Percentiles rank a stretch among this genome's conserved stretches.
phyloP scores from a whole-genome alignment of 2,797 vertebrate species.

The Bucorvus abyssinicus region DNA sequence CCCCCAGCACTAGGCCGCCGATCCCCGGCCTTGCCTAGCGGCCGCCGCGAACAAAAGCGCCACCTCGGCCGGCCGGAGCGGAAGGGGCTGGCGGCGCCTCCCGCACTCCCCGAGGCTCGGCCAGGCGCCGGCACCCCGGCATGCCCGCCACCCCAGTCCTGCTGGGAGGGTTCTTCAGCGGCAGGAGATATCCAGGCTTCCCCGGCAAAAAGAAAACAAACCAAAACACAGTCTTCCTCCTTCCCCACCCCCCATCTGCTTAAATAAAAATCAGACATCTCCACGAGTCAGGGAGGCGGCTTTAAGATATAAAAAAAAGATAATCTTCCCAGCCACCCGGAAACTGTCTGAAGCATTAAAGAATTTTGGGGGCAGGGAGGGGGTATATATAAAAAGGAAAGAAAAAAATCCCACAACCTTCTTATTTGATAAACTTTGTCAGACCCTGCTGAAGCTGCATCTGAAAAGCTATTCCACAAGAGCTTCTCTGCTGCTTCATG shows the following conservation, averaged over 20 bases:
- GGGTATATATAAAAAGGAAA: too few species aligned
- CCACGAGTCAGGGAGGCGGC: not conserved
- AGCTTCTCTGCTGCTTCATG: not conserved
- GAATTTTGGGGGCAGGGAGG: not conserved
- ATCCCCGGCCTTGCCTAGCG: slow-evolving; percentile 75
- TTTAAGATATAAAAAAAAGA: not conserved
- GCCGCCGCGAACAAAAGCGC: not conserved
- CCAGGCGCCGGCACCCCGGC: not conserved
- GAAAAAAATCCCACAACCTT: not conserved
- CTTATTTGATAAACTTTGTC: slow-evolving; percentile 14
- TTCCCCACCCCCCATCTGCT: not conserved
- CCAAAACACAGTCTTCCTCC: not conserved
- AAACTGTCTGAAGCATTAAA: not conserved
- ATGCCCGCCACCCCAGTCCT: not conserved
- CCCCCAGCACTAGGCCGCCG: slow-evolving; percentile 58
- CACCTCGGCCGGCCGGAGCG: not conserved
- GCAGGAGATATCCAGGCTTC: not conserved
- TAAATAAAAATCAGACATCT: slow-evolving; percentile 16
- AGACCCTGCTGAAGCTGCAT: not conserved
- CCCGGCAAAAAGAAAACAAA: not conserved
- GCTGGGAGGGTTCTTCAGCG: not conserved
- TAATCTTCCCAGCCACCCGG: not conserved
- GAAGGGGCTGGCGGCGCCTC: not conserved
- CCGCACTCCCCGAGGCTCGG: not conserved
- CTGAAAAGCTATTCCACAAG: not conserved